phyloP scores from a whole-genome alignment of 2,113 vertebrate species.

The Xerus inauris region DNA sequence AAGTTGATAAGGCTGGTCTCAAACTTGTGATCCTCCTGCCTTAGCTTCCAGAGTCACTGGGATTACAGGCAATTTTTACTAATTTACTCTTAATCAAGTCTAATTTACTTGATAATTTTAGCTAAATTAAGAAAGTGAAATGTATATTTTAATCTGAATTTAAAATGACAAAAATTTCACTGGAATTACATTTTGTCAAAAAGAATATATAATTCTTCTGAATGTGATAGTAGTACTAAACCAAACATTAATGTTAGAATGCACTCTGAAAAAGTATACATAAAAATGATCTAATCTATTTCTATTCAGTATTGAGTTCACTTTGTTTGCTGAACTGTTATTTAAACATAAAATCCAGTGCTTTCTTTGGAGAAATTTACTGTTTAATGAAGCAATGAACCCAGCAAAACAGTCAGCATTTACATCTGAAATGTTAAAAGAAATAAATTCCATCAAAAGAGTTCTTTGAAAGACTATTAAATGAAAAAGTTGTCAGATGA shows the following conservation, averaged over 20 bases:
- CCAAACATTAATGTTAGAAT: neutral
- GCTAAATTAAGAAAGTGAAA: neutral
- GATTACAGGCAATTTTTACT: no score
- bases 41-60: no score
- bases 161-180: neutral
- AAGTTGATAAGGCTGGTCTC: no score
- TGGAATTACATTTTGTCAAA: neutral
- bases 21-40: no score
- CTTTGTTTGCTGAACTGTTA: neutral
- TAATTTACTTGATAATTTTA: neutral
- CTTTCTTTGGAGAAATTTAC: neutral
- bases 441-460: neutral
- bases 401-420: neutral
- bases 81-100: neutral
- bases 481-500: neutral
- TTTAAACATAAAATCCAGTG: neutral
- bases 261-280: neutral
- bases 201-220: neutral
- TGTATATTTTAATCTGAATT: neutral
- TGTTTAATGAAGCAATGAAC: neutral
- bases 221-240: neutral
- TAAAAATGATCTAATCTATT: neutral
- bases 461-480: neutral
- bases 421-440: neutral
- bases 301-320: neutral